phyloP scores from a whole-genome alignment of 2,888 invertebrate species.

The Coelinius sp. region DNA sequence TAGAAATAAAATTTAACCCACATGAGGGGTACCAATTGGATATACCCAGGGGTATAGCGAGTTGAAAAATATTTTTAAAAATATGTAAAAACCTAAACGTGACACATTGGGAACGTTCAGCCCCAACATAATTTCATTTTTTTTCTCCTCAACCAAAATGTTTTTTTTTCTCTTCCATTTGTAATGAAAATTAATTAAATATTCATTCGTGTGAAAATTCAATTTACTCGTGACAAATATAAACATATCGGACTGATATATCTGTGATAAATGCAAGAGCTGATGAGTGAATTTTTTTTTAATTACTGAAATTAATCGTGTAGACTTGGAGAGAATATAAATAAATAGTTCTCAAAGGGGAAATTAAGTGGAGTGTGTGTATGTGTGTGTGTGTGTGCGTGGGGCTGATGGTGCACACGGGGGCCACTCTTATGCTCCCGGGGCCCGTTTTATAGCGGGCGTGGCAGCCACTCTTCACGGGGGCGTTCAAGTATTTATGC shows the following conservation, averaged over 20 bases:
- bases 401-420: conserved; percentile 34
- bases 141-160: no score
- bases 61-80: not conserved
- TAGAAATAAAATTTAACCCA: conserved; percentile 38
- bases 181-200: not conserved
- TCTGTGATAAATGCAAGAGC: not conserved
- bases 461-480: conserved; percentile 59
- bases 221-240: not conserved
- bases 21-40: conserved; percentile 31
- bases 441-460: conserved; percentile 63
- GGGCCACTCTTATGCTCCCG: conserved; percentile 44
- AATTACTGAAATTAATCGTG: conserved; percentile 61
- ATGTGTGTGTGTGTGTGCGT: no score
- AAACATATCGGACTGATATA: not conserved
- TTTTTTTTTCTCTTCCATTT: conserved; percentile 7
- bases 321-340: no score
- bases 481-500: conserved; percentile 66
- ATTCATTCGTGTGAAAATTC: not conserved
- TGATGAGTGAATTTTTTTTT: conserved; percentile 39
- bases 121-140: not conserved
- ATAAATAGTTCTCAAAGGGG: no score
- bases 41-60: not conserved
- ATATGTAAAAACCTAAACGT: not conserved
- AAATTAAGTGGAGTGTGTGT: conserved; percentile 32
- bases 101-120: not conserved